Conservation (phyloP, 2,113 vertebrate species). For the Sakesphorus luctuosus region DNA sequence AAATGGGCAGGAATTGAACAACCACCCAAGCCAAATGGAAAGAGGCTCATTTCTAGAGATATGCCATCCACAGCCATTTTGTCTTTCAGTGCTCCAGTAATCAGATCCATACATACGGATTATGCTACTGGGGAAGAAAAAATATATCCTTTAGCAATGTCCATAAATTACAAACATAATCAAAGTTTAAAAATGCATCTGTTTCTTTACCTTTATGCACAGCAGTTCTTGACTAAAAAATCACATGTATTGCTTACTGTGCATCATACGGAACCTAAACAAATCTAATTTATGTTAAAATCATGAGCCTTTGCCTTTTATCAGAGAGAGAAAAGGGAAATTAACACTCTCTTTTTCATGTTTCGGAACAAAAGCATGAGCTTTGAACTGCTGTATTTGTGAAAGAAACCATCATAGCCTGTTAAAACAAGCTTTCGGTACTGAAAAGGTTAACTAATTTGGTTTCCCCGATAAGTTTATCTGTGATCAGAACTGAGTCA, state of each 20-base stretch:
- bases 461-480: slow-evolving; percentile 77
- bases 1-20: neutral
- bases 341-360: neutral
- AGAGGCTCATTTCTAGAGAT: slow-evolving; percentile 36
- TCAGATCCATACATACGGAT: neutral
- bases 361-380: slow-evolving; percentile 37
- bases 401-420: neutral
- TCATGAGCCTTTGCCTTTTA: neutral
- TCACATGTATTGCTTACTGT: neutral
- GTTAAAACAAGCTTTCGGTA: slow-evolving; percentile 50
- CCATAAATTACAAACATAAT: neutral
- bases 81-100: neutral
- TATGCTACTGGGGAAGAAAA: neutral
- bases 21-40: neutral
- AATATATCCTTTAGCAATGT: neutral
- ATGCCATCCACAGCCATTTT: neutral
- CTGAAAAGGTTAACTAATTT: slow-evolving; percentile 78
- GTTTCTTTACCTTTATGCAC: neutral
- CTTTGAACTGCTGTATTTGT: slow-evolving; percentile 40
- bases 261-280: neutral
- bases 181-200: neutral
- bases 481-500: slow-evolving; percentile 81
- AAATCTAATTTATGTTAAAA: neutral
- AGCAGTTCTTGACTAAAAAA: neutral
- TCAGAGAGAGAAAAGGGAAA: slow-evolving; percentile 11